Percentiles rank a stretch among this genome's conserved stretches.
Evolutionary conservation across 2,113 vertebrate species (phyloP).

Genomic region (Probosciger aterrimus): DNA sequence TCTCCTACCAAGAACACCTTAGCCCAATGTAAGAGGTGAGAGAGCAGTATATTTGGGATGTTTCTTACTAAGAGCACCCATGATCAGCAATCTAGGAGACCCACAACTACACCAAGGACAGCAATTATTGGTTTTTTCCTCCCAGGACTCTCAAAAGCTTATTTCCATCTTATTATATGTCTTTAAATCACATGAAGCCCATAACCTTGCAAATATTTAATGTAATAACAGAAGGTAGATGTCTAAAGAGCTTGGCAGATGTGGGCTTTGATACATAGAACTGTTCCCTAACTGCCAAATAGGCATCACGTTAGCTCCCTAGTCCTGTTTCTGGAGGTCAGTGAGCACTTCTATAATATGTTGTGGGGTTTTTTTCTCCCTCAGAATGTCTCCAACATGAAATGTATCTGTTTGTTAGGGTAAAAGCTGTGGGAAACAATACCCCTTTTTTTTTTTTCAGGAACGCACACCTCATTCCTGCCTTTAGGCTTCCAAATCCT

Average conservation of each 20-base stretch:
- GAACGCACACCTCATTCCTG: rapidly evolving
- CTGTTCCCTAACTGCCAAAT: neutral
- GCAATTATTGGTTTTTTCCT: neutral
- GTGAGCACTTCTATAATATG: neutral
- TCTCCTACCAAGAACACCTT: neutral
- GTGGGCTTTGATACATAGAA: neutral
- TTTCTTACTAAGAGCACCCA: neutral
- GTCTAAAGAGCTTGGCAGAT: neutral
- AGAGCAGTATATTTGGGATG: neutral
- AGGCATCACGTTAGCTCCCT: neutral
- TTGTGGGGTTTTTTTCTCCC: neutral
- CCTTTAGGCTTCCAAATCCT: neutral
- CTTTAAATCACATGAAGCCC: neutral
- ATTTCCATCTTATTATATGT: neutral
- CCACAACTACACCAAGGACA: neutral
- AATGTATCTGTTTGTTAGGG: neutral
- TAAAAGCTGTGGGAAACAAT: neutral
- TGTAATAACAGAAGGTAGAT: neutral
- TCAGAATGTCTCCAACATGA: neutral
- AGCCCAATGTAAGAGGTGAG: neutral
- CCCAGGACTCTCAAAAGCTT: neutral
- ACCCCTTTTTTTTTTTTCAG: neutral
- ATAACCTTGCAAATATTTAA: neutral
- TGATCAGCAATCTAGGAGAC: neutral
- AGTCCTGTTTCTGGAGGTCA: neutral